A percentile compares a stretch with the other conserved stretches of the same genome.
Evolutionary conservation across 2,113 vertebrate genomes (phyloP).

Genomic region (Zosterops borbonicus): DNA sequence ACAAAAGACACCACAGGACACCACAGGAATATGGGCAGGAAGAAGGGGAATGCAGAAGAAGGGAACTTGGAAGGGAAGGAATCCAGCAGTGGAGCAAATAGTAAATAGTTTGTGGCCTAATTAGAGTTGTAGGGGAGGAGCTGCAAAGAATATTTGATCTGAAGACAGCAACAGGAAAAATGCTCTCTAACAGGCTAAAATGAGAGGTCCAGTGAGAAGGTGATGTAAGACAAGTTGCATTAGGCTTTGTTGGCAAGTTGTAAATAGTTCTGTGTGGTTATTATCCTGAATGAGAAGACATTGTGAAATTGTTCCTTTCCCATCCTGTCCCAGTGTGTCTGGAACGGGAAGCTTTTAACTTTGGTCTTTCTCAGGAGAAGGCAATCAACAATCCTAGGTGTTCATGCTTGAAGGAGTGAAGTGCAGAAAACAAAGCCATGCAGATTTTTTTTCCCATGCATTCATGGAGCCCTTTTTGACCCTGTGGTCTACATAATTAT

Average conservation of each 20-base stretch:
- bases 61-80: neutral
- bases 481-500: neutral
- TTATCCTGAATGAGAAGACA: neutral
- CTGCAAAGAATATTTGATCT: neutral
- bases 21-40: neutral
- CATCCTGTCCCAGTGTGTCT: neutral
- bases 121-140: neutral
- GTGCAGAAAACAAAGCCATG: neutral
- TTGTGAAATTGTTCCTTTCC: neutral
- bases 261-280: neutral
- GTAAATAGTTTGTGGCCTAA: neutral
- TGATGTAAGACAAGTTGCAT: neutral
- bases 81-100: neutral
- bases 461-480: neutral
- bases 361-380: neutral
- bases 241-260: neutral
- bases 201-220: neutral
- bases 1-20: neutral
- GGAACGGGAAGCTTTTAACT: neutral
- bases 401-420: neutral
- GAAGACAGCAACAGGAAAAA: neutral
- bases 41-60: neutral
- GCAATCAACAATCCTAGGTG: neutral
- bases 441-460: neutral
- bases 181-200: neutral